Base-by-base conservation (phyloP, 2,113 vertebrate species). In the Xenopus borealis region DNA sequence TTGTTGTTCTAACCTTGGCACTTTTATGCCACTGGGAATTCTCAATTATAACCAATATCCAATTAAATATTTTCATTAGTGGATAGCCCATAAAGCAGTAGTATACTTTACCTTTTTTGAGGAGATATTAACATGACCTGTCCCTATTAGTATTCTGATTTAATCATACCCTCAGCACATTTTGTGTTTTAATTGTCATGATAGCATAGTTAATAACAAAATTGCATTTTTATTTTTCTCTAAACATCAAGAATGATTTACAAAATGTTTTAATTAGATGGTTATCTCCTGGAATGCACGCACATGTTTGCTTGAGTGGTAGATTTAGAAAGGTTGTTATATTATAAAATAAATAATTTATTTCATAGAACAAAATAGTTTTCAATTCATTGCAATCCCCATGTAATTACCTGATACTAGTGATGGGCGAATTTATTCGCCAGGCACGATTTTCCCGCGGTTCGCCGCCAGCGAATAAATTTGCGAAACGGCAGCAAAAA, bases 21-120 rank as follows among this genome's bases (percentile, higher is more conserved):
- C 18, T 61, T 61, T 27, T 18, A 23, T 61, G 58, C 58, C 58
- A 61, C 19, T 11, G 58, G 20, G 58, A 61, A 61, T 61, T 27
- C 58, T 61, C 58, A 61, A 27, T 61, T 61, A 61, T 10, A 9
- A 18, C 55, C 20, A 1, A 61, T 61, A 19, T 61, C 58, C 9
- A 61, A 61, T 61, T 61, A 61, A 61, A 61, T 61, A 61, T 61
- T 61, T 61, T 61, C 58, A 61, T 61, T 61, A 61, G 58, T 23
- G 20, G 19, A 12, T 23, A 18, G 11, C 3, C 58, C 19, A 61
- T 61, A 61, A 61, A 61, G 58, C 19, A 61, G 58, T 12, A 9
- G 18, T 12, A 61, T 61, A 61, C 58, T 10, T 61, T 61, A 61
- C 18, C 20, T 20, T 18, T 27, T 61, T 23, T 61, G 58, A 61